phyloP scores from a whole-genome alignment of 2,888 invertebrate genomes.

The Venusia cambrica region DNA sequence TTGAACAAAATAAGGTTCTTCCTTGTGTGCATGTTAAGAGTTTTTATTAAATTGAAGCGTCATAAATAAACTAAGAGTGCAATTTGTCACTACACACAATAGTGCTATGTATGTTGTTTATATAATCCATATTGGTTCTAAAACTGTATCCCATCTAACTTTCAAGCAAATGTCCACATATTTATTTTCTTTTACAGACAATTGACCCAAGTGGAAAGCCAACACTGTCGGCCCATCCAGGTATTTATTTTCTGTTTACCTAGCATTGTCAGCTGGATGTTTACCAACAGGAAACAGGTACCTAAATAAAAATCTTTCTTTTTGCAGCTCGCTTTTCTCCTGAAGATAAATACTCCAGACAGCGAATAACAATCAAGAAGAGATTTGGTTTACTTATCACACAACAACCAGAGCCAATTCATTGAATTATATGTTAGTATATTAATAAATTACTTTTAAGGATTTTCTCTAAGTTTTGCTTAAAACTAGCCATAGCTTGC shows the following conservation, averaged over 20 bases:
- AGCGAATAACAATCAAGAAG: slow-evolving; percentile 93
- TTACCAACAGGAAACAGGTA: too few species aligned
- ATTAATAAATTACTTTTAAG: slow-evolving; percentile 10
- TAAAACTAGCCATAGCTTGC: too few species aligned
- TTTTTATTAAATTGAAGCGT: too few species aligned
- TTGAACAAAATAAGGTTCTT: neutral
- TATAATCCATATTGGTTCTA: too few species aligned
- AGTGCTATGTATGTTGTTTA: too few species aligned
- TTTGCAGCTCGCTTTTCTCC: slow-evolving; percentile 93
- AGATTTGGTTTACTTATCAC: slow-evolving; percentile 93
- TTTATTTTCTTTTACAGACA: slow-evolving; percentile 84
- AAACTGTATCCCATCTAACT: too few species aligned
- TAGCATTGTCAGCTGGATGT: too few species aligned
- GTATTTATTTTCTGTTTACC: too few species aligned
- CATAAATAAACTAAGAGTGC: too few species aligned
- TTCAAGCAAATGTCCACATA: too few species aligned
- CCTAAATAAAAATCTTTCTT: neutral
- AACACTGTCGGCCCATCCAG: slow-evolving; percentile 94
- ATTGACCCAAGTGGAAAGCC: slow-evolving; percentile 88
- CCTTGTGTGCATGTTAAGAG: too few species aligned
- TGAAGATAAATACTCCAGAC: slow-evolving; percentile 95
- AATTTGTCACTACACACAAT: too few species aligned
- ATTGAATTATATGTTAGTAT: slow-evolving; percentile 17
- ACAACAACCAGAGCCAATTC: slow-evolving; percentile 87
- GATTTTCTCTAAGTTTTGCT: neutral